phyloP scores from a whole-genome alignment of 2,113 vertebrate species.

The Gallinago jamesoni region DNA sequence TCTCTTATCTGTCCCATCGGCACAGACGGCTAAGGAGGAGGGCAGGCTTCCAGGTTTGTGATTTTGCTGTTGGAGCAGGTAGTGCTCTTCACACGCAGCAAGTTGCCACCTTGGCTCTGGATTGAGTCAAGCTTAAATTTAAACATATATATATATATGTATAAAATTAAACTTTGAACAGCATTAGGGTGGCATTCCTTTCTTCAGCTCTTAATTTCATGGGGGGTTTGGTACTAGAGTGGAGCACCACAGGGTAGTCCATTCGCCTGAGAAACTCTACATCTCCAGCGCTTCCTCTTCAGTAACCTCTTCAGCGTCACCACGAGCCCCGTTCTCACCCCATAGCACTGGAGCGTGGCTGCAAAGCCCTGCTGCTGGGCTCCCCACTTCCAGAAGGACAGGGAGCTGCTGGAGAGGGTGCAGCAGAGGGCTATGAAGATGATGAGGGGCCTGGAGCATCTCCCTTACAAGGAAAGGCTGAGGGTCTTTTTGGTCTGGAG shows the following conservation, averaged over 20 bases:
- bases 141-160: background rate
- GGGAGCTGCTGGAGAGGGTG: too few relatives aligned
- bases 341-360: background rate
- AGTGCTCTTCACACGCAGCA: background rate
- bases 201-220: background rate
- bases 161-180: background rate
- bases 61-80: accelerated
- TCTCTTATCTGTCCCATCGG: background rate
- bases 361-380: background rate
- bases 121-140: background rate
- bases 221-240: background rate
- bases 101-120: background rate
- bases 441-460: too few relatives aligned
- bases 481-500: too few relatives aligned
- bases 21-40: background rate
- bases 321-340: too few relatives aligned
- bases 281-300: background rate
- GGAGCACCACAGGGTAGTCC: background rate
- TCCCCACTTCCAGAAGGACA: too few relatives aligned
- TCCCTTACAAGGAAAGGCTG: too few relatives aligned
- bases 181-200: background rate
- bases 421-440: too few relatives aligned
- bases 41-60: background rate
- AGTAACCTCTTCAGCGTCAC: too few relatives aligned
- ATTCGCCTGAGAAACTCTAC: background rate